Evolutionary conservation across 2,113 vertebrate species (phyloP), one percentile per base, ranked within the genome.

Genomic region (Caretta caretta): DNA sequence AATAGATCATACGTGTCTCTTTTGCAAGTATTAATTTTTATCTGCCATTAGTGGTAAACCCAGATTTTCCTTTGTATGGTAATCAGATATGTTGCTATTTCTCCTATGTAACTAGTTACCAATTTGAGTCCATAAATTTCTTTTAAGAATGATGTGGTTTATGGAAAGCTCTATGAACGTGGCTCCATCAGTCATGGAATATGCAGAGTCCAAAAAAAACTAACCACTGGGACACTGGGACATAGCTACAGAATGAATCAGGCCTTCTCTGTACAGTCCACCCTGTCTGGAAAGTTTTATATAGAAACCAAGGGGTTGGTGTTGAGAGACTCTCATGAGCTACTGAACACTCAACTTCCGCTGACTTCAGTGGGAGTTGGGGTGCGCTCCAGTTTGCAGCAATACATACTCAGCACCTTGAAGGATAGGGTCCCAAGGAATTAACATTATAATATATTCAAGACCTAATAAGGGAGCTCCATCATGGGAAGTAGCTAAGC

Each of bases 11-110:
- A 83, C 0, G 0, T 82, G 90, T 96, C 91, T 93, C 95, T 88
- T 95, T 91, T 38, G 17, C 93, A 97, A 97, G 97, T 94, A 96
- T 90, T 96, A 97, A 95, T 94, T 95, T 95, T 94, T 96, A 91
- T 96, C 95, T 96, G 91, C 95, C 97, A 87, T 97, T 97, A 97
- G 96, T 94, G 95, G 96, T 97, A 97, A 97, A 96, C 94, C 93
- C 93, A 96, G 93, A 86, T 88, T 97, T 98, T 95, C 94, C 92
- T 97, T 92, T 80, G 59, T 95, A 59, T 2, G 0, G 92, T 95
- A 96, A 97, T 90, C 2, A 3, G 86, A 95, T 94, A 89, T 78
- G 90, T 72, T 88, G 27, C 81, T 93, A 80, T 86, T 96, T 93
- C 49, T 88, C 90, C 88, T 90, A 0, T 82, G 59, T 96, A 97